Conservation (phyloP, 1,140 invertebrate species). For the Ips nitidus region DNA sequence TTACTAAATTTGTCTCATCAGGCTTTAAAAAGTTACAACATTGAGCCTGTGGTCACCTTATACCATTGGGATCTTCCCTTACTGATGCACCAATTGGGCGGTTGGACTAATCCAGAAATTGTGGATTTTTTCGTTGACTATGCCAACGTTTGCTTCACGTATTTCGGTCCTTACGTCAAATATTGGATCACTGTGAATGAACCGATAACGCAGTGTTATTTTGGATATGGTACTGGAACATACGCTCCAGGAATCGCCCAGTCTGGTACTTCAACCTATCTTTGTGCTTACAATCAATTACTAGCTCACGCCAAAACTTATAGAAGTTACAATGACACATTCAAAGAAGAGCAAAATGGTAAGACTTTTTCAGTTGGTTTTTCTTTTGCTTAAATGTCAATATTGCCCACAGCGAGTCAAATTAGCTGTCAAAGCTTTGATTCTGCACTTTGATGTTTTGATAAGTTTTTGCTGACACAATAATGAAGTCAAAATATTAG, state of each 20-base stretch:
- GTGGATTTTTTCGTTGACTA: conserved; percentile 46
- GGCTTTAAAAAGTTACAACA: conserved; percentile 52
- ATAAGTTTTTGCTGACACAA: too few species aligned
- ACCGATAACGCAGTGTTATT: conserved; percentile 25
- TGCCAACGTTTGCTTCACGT: conserved; percentile 40
- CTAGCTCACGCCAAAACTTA: conserved; percentile 54
- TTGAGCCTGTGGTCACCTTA: conserved; percentile 62
- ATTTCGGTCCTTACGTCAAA: conserved; percentile 38
- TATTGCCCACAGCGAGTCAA: too few species aligned
- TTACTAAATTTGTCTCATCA: conserved; percentile 1
- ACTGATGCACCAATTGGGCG: conserved; percentile 45
- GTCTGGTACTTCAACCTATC: conserved; percentile 51
- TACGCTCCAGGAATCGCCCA: conserved; percentile 23
- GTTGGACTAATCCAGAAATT: conserved; percentile 45
- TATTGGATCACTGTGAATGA: conserved; percentile 52
- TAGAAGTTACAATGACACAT: conserved; percentile 48
- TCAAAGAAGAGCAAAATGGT: conserved; percentile 30
- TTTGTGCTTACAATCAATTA: conserved; percentile 53
- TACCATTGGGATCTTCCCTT: conserved; percentile 46
- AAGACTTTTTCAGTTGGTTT: not conserved
- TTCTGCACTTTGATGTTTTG: too few species aligned
- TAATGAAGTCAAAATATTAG: not conserved
- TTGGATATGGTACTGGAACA: conserved; percentile 26
- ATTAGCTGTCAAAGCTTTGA: too few species aligned
- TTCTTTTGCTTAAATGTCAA: not conserved